Evolutionary conservation across 2,888 invertebrate genomes (phyloP).

Genomic region (Hypselothyrea guttata): DNA sequence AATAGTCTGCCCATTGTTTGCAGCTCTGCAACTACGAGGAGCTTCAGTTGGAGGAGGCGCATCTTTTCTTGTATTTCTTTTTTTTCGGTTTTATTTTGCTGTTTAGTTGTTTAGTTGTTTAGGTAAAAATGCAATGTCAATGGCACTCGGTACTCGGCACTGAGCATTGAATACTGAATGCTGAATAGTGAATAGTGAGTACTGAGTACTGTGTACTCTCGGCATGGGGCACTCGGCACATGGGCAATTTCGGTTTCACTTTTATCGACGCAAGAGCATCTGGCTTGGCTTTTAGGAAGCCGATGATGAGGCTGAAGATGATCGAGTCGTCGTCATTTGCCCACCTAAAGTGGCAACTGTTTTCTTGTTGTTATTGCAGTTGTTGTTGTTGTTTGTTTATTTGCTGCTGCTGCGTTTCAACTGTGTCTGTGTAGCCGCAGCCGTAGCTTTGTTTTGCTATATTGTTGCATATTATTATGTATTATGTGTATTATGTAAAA

Average conservation of each 20-base stretch:
- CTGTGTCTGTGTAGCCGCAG: constrained; percentile 7
- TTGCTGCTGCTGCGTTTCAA: constrained; percentile 12
- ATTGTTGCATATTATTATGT: constrained; percentile 66
- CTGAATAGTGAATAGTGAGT: too few species aligned
- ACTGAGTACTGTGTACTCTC: constrained; percentile 41
- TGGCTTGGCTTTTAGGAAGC: constrained; percentile 47
- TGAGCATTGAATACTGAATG: too few species aligned
- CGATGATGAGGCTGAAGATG: constrained; percentile 60
- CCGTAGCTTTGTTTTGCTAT: constrained; percentile 48
- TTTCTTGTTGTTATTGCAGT: constrained; percentile 33
- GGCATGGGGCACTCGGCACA: constrained; percentile 26
- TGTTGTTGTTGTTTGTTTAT: constrained; percentile 3
- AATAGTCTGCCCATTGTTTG: constrained; percentile 69
- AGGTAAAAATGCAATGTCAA: constrained; percentile 78
- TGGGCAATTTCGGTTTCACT: constrained; percentile 77
- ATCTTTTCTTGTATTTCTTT: constrained; percentile 37
- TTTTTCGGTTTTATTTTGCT: constrained; percentile 19
- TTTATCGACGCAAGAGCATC: constrained; percentile 73
- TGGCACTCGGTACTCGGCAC: constrained; percentile 64
- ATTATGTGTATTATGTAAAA: constrained; percentile 65
- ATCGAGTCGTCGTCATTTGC: constrained; percentile 48
- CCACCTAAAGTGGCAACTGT: constrained; percentile 66
- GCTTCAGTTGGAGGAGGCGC: constrained; percentile 37
- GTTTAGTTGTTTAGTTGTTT: constrained; percentile 50
- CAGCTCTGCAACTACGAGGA: constrained; percentile 21